Conservation (phyloP, 2,113 vertebrate genomes). For the Bucco capensis region DNA sequence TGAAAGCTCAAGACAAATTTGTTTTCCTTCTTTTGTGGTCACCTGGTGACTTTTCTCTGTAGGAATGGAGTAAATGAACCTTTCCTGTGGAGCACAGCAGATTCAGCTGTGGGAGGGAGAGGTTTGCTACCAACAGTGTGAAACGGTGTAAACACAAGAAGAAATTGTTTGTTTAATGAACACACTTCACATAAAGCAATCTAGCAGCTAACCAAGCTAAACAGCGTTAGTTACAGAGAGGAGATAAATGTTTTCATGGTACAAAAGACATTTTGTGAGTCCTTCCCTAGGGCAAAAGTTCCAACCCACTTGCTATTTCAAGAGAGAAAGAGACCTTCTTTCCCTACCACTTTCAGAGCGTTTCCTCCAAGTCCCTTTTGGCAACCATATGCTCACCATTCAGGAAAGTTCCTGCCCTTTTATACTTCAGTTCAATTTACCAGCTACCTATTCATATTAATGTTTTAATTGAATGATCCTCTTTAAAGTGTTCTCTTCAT, state of each 20-base stretch:
- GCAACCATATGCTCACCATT: background rate
- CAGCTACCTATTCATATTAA: background rate
- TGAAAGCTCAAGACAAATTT: background rate
- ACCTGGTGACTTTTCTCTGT: background rate
- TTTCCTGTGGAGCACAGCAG: background rate
- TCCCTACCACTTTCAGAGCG: background rate
- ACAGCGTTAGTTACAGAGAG: background rate
- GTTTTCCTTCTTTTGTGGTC: background rate
- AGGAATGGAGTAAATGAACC: background rate
- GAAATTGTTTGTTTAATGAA: background rate
- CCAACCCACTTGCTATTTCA: background rate
- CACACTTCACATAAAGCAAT: background rate
- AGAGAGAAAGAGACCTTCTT: background rate
- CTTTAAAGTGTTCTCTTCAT: background rate
- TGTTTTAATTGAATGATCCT: background rate
- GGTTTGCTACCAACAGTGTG: background rate
- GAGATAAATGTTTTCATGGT: conserved; percentile 9
- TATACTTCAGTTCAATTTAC: background rate
- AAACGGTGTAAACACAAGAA: background rate
- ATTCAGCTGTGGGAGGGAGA: background rate
- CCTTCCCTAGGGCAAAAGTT: background rate
- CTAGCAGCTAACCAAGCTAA: background rate
- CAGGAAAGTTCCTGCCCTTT: background rate
- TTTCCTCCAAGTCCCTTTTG: background rate
- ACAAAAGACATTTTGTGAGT: background rate